These are phyloP conservation scores for Manis crassicaudata DNA, from an alignment of 2,797 vertebrate species.

Conservation along the genomic window DNA sequence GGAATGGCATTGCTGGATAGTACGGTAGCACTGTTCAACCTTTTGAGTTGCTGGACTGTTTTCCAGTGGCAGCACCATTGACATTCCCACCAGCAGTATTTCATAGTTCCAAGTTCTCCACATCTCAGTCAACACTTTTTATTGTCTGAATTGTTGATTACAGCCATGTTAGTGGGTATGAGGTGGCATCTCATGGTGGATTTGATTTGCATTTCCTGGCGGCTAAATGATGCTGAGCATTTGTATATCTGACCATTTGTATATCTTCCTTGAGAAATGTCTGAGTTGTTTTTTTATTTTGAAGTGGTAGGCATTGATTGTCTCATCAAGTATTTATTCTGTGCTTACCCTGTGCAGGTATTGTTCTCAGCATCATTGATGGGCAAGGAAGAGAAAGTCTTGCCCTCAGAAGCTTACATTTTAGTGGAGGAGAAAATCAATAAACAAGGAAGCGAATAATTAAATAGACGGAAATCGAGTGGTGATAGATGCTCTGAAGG, in stretches of 20 bases:
- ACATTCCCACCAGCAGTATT: not conserved
- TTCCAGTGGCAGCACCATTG: not conserved
- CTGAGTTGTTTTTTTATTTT: not conserved
- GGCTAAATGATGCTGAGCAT: not conserved
- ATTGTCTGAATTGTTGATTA: not conserved
- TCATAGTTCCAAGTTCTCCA: not conserved
- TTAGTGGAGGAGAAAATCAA: not conserved
- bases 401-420: not conserved
- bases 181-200: not conserved
- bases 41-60: not conserved
- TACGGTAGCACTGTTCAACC: not conserved
- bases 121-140: not conserved
- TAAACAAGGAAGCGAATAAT: not conserved
- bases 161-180: not conserved
- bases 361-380: not conserved
- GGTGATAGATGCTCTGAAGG: not conserved
- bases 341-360: not conserved
- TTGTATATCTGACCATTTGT: not conserved
- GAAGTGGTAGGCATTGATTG: not conserved
- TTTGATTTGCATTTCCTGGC: not conserved
- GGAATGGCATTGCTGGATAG: not conserved
- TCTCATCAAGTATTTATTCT: not conserved
- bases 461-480: not conserved
- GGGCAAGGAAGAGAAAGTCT: not conserved
- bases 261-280: slow-evolving; percentile 1